Conservation (phyloP, 2,888 invertebrate species). For the Drosophila lacicola region DNA sequence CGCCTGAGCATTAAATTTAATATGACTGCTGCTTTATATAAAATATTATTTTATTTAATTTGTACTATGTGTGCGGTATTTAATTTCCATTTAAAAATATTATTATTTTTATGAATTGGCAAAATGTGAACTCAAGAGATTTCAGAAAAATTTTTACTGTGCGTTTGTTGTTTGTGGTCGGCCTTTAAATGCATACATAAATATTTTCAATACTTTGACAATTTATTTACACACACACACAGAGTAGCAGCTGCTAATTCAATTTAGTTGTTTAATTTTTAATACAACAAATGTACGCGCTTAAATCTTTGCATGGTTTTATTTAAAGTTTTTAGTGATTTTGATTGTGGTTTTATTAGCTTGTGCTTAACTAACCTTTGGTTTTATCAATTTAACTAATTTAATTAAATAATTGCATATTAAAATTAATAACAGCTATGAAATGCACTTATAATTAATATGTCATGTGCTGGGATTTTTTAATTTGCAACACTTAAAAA, state of each 20-base stretch:
- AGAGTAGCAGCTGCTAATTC: constrained; percentile 51
- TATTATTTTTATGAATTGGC: neutral
- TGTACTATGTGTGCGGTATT: neutral
- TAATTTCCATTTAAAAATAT: neutral
- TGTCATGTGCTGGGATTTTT: constrained; percentile 11
- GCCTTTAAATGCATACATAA: constrained; percentile 35
- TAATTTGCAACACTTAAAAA: neutral
- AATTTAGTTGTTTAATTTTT: constrained; percentile 62
- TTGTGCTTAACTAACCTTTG: constrained; percentile 43
- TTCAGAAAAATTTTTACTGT: constrained; percentile 4
- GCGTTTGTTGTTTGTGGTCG: constrained; percentile 17
- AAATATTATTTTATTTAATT: constrained; percentile 4
- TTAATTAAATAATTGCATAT: constrained; percentile 2
- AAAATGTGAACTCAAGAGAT: neutral
- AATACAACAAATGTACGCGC: constrained; percentile 49
- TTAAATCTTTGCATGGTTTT: constrained; percentile 31
- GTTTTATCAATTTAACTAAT: constrained; percentile 57
- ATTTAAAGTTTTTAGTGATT: constrained; percentile 3
- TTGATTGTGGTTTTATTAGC: constrained; percentile 46
- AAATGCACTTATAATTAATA: constrained; percentile 2
- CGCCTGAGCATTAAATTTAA: neutral
- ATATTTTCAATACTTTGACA: constrained; percentile 23
- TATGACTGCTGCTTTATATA: neutral
- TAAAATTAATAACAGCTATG: neutral
- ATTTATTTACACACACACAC: constrained; percentile 12